Evolutionary conservation across 1,140 invertebrate species (phyloP).

Genomic region (Lasioglossum albipes): DNA sequence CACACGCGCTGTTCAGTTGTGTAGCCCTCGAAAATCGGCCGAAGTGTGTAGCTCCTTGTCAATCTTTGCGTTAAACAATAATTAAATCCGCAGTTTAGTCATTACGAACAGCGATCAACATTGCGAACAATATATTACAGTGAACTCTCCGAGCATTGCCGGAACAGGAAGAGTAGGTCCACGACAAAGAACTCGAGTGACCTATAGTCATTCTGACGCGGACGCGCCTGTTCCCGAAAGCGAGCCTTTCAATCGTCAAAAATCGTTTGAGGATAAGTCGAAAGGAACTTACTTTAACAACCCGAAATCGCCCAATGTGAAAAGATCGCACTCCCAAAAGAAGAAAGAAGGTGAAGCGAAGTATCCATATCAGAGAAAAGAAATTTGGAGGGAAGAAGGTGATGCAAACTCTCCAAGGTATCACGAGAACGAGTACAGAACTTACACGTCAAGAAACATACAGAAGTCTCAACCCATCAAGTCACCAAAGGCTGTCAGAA

Average conservation of each 20-base stretch:
- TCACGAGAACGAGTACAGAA: slow-evolving; percentile 30
- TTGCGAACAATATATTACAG: slow-evolving; percentile 61
- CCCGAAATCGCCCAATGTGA: slow-evolving; percentile 58
- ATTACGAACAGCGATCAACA: not conserved
- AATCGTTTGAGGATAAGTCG: slow-evolving; percentile 70
- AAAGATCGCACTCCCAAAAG: slow-evolving; percentile 65
- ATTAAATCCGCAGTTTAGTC: too few relatives aligned
- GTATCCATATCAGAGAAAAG: slow-evolving; percentile 60
- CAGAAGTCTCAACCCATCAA: slow-evolving; percentile 56
- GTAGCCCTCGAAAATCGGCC: too few relatives aligned
- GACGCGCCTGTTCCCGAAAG: slow-evolving; percentile 59
- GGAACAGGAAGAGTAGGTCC: slow-evolving; percentile 79
- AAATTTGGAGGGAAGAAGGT: slow-evolving; percentile 51
- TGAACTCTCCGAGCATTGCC: slow-evolving; percentile 74
- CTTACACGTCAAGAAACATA: slow-evolving; percentile 13
- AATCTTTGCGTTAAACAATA: too few relatives aligned
- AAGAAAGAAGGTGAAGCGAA: slow-evolving; percentile 67
- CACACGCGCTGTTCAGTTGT: too few relatives aligned
- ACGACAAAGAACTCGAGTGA: slow-evolving; percentile 74
- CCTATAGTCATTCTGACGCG: slow-evolving; percentile 74
- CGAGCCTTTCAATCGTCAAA: slow-evolving; percentile 59
- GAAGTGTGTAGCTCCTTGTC: too few relatives aligned
- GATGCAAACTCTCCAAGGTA: slow-evolving; percentile 21
- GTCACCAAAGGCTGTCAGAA: slow-evolving; percentile 37
- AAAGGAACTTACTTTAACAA: slow-evolving; percentile 55